Evolutionary conservation across 2,797 vertebrate genomes (phyloP), one percentile per base, ranked within the genome.

Genomic region (Pangasius djambal): DNA sequence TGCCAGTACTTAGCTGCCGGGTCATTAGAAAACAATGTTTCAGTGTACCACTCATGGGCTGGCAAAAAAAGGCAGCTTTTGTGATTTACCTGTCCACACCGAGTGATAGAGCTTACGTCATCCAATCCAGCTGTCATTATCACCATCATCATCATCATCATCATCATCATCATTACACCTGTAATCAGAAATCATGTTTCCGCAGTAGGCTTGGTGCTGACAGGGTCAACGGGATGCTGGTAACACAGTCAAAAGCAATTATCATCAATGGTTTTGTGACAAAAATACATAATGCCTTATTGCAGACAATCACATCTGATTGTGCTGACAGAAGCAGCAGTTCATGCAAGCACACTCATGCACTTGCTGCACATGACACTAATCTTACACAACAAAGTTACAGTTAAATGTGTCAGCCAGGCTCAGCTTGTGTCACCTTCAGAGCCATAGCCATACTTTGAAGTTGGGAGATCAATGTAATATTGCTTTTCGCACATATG

Each of bases 201-300:
- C 69, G 83, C 61, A 86, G 48, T 84, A 37, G 86, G 88, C 86
- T 85, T n/a, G 59, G 59, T 65, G 63, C 75, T 77, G 25, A 59
- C 55, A 78, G 87, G 67, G 87, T 88, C 89, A 91, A 90, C 87
- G 57, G 86, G 90, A 88, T 82, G 81, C 87, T 88, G 61, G 86
- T 88, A 87, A 89, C 74, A 77, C 67, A 86, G 89, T 90, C 86
- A 84, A 83, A 87, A 85, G 90, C 86, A 90, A 91, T 93, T 91
- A 91, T 90, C 89, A 90, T 92, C 92, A 91, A 78, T 91, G 90
- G 90, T 88, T 91, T 91, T 90, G 90, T 90, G 88, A 83, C 90
- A 72, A 83, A 88, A 87, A 86, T 90, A 87, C 79, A 88, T 88
- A 90, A 89, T 28, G 61, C 88, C 75, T 82, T 25, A 6, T 61